Percentiles rank a stretch among this genome's conserved stretches.
These are phyloP conservation scores for Phrynocephalus forsythii DNA, from an alignment of 2,797 vertebrate genomes.

Conservation along the genomic window DNA sequence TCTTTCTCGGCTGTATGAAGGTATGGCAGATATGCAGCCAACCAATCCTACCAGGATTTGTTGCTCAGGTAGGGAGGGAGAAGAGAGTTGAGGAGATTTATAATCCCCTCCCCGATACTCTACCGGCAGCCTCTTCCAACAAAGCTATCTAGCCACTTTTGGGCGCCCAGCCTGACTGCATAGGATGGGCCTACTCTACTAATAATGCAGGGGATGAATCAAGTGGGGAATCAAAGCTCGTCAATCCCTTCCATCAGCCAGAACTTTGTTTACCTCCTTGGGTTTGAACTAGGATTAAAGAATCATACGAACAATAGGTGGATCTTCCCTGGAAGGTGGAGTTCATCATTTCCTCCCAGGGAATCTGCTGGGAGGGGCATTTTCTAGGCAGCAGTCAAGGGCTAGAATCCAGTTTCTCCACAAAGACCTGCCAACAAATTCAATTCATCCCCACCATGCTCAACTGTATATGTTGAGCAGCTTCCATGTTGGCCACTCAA, in stretches of 20 bases:
- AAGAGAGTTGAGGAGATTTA: not conserved
- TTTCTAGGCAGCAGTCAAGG: not conserved
- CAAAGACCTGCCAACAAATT: not conserved
- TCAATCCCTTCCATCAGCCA: not conserved
- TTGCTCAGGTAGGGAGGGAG: not conserved
- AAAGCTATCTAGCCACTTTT: not conserved
- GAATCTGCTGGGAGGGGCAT: not conserved
- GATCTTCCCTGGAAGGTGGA: not conserved
- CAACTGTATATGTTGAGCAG: not conserved
- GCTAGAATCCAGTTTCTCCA: not conserved
- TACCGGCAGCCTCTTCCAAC: not conserved
- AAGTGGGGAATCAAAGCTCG: not conserved
- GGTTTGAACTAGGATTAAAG: conserved; percentile 10
- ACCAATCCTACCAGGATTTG: no score
- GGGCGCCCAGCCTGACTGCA: not conserved
- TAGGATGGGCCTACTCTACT: not conserved
- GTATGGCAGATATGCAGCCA: no score
- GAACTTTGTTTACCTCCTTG: not conserved
- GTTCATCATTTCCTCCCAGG: not conserved
- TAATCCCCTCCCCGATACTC: not conserved
- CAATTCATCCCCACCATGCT: not conserved
- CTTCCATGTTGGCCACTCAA: not conserved
- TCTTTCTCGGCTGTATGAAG: not conserved
- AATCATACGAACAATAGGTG: not conserved
- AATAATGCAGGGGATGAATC: not conserved